Evolutionary conservation across 2,113 vertebrate species (phyloP).

Genomic region (Sterrhoptilus dennistouni): DNA sequence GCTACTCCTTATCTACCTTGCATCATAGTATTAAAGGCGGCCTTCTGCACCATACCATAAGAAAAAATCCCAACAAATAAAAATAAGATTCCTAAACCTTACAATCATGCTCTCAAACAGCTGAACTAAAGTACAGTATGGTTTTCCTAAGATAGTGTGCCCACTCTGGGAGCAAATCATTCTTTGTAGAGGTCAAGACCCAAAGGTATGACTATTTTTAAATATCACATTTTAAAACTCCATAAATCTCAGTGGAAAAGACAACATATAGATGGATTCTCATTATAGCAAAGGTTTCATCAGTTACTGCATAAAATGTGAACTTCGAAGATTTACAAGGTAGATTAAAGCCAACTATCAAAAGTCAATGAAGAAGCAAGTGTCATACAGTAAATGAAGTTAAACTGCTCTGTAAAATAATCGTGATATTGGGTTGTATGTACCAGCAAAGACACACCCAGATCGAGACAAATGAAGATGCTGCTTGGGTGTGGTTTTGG

Average conservation of each 20-base stretch:
- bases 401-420: neutral
- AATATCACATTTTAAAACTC: neutral
- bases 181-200: neutral
- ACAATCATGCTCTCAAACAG: neutral
- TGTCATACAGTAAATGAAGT: neutral
- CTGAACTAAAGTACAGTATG: neutral
- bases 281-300: neutral
- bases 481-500: neutral
- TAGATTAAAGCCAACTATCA: neutral
- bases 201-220: neutral
- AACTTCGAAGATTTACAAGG: neutral
- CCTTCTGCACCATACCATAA: neutral
- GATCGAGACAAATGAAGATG: neutral
- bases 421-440: fast-evolving
- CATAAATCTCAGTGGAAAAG: neutral
- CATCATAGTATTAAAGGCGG: neutral
- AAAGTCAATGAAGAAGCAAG: neutral
- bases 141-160: neutral
- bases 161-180: neutral
- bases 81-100: neutral
- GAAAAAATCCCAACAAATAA: neutral
- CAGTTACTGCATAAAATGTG: neutral
- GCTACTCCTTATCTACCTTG: neutral
- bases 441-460: neutral
- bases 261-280: neutral